Base-by-base conservation (phyloP, 1,140 invertebrate species). In the Aphis gossypii region DNA sequence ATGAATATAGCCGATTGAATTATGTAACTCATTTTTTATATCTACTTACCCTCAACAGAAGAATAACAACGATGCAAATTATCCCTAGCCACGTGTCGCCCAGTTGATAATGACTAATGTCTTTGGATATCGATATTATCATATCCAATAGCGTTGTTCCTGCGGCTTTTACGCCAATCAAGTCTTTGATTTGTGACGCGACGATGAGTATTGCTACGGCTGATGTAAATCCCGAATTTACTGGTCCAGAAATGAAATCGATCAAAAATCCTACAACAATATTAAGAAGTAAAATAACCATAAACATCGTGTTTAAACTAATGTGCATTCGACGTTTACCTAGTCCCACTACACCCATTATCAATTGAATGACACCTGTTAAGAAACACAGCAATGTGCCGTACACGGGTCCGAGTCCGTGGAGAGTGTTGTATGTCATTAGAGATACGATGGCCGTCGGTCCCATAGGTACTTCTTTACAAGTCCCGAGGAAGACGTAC, bases 131-230 rank as follows among this genome's bases (percentile, higher is more conserved):
- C 56, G 96, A 97, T 41, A 95, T 96, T 96, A 97, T 97, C 94
- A 97, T 96, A 94, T 97, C 96, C 9, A 98, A 94, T 94, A 98
- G 98, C 14, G 96, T 98, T n/a, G 96, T 96, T 6, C 97, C 97
- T 35, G 96, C 96, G 9, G 97, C 98, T 23, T 96, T 96, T 88
- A 99, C 97, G 1, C 97, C 97, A 35, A 98, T 96, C 35, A 98
- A 95, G 94, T 97, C 97, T 95, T 98, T 99, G 21, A 99, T 95
- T 96, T 99, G 98, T 1, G 98, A 98, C 6, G 97, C 97, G 1
- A 98, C 96, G 88, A 99, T 99, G 94, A 98, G 98, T 38, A 99
- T 96, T n/a, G 98, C 98, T 21, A 98, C 98, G 2, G 98, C 98
- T 2, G 98, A 98, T 0, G 98, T 99, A 95, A 99, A 99, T 30